Evolutionary conservation across 2,113 vertebrate species (phyloP).

Genomic region (Pseudolaguvia tuberculata): DNA sequence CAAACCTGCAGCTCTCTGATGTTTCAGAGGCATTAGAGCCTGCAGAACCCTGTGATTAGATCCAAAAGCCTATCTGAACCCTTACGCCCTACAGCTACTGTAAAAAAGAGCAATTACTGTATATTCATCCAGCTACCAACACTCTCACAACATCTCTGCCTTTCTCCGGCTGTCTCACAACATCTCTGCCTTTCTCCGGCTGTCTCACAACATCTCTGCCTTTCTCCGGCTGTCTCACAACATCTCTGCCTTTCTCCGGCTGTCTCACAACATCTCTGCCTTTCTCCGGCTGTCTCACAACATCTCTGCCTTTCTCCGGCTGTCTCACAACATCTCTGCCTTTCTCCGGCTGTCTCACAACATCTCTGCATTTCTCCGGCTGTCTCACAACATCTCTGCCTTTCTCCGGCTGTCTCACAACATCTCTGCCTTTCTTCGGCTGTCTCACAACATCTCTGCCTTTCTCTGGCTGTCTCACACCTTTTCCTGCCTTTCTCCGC

Average conservation of each 20-base stretch:
- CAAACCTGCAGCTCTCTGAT: constrained; percentile 20
- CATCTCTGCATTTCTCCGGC: no score
- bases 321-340: background rate
- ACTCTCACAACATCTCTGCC: background rate
- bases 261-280: background rate
- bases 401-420: background rate
- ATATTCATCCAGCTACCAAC: constrained; percentile 4
- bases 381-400: background rate
- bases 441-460: background rate
- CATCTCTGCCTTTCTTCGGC: no score
- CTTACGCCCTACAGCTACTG: background rate
- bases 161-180: background rate
- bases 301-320: no score
- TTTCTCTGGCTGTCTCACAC: background rate
- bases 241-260: no score
- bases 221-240: background rate
- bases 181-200: background rate
- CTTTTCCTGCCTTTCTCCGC: no score
- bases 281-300: background rate
- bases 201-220: background rate
- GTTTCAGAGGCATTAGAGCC: constrained; percentile 5
- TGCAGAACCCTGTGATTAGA: constrained; percentile 10
- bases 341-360: background rate
- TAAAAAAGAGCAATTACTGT: constrained; percentile 11
- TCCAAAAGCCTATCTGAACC: constrained; percentile 9